Evolutionary conservation across 2,113 vertebrate genomes (phyloP), one percentile per base, ranked within the genome.

Genomic region (Lepus timidus): DNA sequence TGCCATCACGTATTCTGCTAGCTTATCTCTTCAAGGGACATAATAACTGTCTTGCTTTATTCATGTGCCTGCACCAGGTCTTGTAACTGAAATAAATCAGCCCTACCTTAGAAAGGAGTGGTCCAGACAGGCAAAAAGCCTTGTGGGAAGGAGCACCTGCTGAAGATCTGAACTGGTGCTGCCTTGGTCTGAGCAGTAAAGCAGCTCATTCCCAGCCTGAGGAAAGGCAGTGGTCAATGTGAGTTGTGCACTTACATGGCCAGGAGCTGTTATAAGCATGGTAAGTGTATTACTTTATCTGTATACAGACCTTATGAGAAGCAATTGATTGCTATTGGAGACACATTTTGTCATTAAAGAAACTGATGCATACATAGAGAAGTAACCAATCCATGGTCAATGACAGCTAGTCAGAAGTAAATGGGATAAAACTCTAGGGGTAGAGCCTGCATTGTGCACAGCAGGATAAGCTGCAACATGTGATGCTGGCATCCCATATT

Each of bases 11-110:
- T 55, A 52, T 68, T 82, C 71, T 31, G 31, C 73, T 91, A 27
- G 61, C 91, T 96, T 95, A 78, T 96, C 88, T 96, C 88, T 92
- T 73, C 64, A 88, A 83, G 44, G 51, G 44, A 62, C 64, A 23
- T 67, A 74, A 70, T 93, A 93, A 82, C 94, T 91, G 85, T 83
- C 95, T 92, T 92, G 85, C 49, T 96, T 97, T 96, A 94, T 88
- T 95, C 96, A 92, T 79, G 81, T 82, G 52, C 94, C 44, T 75
- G 73, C 33, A 8, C 64, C 29, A 39, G 68, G 64, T 96, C 90
- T 90, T 95, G 88, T 52, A 88, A 90, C 68, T 12, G 85, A 96
- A 95, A 97, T 96, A 85, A 92, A 96, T 96, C 92, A 96, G 25
- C 55, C n/a, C 62, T 64, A 67, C 8, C 36, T 68, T 93, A 58